A percentile compares a stretch with the other conserved stretches of the same genome.
phyloP scores from a whole-genome alignment of 2,888 invertebrate genomes.

The Nemapogon koenigi region DNA sequence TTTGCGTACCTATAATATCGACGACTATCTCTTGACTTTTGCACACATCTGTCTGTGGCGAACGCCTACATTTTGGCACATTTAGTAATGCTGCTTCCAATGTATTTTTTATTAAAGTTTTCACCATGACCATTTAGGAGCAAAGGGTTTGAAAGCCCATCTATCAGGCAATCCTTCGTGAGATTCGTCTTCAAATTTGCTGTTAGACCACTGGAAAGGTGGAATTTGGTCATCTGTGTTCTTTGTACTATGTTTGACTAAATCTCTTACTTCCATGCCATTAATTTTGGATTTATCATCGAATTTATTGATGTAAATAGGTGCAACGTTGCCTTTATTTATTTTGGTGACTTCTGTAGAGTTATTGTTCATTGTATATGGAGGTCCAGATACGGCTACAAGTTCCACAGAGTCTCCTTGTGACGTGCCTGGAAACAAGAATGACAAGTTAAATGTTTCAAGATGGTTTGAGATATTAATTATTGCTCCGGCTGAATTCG shows the following conservation, averaged over 20 bases:
- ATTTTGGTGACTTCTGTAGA: constrained; percentile 25
- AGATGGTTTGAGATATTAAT: no score
- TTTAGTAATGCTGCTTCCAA: no score
- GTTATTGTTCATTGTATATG: constrained; percentile 31
- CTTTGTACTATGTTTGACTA: constrained; percentile 41
- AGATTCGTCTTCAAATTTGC: constrained; percentile 64
- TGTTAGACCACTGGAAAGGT: constrained; percentile 79
- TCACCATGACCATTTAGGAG: constrained; percentile 68
- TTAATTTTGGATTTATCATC: constrained; percentile 41
- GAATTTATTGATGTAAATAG: constrained; percentile 47
- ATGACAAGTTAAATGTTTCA: no score
- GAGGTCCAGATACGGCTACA: constrained; percentile 44
- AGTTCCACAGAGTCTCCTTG: constrained; percentile 28
- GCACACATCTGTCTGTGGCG: background rate
- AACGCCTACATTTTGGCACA: background rate
- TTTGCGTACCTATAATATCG: no score
- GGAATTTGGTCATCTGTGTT: constrained; percentile 38
- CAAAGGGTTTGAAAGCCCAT: constrained; percentile 72
- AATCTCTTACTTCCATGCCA: constrained; percentile 40
- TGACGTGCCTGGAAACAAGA: constrained; percentile 20
- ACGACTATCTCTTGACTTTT: no score
- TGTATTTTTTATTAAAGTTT: no score
- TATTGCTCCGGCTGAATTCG: no score
- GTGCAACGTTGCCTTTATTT: constrained; percentile 48
- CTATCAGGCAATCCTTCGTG: constrained; percentile 78